phyloP scores from a whole-genome alignment of 2,888 invertebrate species.

The Podabrus alpinus region DNA sequence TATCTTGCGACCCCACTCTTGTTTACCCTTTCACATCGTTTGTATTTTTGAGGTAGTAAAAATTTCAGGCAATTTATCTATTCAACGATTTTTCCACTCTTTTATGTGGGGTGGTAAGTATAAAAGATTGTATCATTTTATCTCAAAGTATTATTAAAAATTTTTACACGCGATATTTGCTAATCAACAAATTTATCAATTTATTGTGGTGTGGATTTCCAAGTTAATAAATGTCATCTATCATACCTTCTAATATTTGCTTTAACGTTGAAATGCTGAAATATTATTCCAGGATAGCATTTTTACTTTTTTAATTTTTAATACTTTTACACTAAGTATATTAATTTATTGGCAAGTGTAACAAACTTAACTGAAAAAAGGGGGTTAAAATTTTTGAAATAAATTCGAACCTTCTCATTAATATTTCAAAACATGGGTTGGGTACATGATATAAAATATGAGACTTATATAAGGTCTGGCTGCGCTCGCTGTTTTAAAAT shows the following conservation, averaged over 20 bases:
- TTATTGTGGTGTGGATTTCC: not conserved
- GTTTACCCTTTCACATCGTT: constrained; percentile 20
- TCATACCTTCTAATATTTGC: not conserved
- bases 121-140: constrained; percentile 1
- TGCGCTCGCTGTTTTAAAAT: too few relatives aligned
- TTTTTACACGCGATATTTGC: not conserved
- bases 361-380: too few relatives aligned
- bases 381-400: too few relatives aligned
- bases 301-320: too few relatives aligned
- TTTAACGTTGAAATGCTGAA: not conserved
- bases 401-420: too few relatives aligned
- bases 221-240: not conserved
- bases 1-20: constrained; percentile 20
- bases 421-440: too few relatives aligned
- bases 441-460: too few relatives aligned
- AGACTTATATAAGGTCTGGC: too few relatives aligned
- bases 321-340: too few relatives aligned
- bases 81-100: constrained; percentile 1
- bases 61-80: constrained; percentile 16
- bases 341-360: too few relatives aligned
- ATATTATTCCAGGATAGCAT: not conserved
- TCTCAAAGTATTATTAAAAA: constrained; percentile 3
- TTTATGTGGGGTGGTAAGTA: not conserved
- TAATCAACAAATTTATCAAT: not conserved
- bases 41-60: constrained; percentile 17